A percentile compares a stretch with the other conserved stretches of the same genome.
phyloP scores from a whole-genome alignment of 2,888 invertebrate genomes.

The Oscheius myriophilus region DNA sequence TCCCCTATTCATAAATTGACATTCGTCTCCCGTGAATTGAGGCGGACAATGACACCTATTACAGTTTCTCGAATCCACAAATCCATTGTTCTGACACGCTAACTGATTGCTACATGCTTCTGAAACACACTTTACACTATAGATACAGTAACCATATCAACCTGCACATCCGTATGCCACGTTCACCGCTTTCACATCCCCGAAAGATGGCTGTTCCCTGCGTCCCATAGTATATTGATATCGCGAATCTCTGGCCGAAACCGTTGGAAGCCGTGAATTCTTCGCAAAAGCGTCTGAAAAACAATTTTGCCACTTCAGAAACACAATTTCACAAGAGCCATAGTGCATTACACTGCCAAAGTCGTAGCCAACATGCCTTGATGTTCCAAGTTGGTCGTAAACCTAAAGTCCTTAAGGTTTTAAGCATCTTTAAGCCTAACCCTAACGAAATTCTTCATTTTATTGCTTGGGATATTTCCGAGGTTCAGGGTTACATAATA shows the following conservation, averaged over 20 bases:
- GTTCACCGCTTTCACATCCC: conserved; percentile 15
- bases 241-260: background rate
- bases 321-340: background rate
- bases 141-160: background rate
- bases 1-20: conserved; percentile 25
- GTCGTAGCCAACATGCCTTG: conserved; percentile 5
- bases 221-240: conserved; percentile 11
- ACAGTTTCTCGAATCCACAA: conserved; percentile 5
- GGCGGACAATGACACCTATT: conserved; percentile 7
- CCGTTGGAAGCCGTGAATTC: conserved; percentile 10
- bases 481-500: conserved; percentile 1
- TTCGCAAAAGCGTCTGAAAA: background rate
- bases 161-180: conserved; percentile 1
- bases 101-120: conserved; percentile 5
- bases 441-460: conserved; percentile 4
- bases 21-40: conserved; percentile 1
- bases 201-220: conserved; percentile 3
- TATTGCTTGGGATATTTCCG: background rate
- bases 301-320: too few relatives aligned
- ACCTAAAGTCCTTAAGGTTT: background rate
- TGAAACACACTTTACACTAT: background rate
- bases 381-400: conserved; percentile 5
- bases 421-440: background rate
- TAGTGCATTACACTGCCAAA: conserved; percentile 12
- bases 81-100: conserved; percentile 4